Percentiles rank a stretch among this genome's conserved stretches.
Evolutionary conservation across 2,888 invertebrate genomes (phyloP).

Genomic region (Mayetiola destructor): DNA sequence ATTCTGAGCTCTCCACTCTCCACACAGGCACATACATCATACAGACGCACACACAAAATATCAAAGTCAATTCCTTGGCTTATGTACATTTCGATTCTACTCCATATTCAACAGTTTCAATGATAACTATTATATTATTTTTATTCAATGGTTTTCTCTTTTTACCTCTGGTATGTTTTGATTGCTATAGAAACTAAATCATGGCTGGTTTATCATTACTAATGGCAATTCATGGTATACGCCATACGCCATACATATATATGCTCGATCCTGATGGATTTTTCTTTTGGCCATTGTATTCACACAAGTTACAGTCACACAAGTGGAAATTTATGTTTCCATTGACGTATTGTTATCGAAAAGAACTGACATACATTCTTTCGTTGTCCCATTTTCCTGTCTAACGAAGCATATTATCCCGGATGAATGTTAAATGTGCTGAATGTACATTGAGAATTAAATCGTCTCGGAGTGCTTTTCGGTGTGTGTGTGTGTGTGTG

Average conservation of each 20-base stretch:
- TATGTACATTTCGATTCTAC: background rate
- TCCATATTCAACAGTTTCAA: constrained; percentile 3
- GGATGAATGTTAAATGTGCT: background rate
- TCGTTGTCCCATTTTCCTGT: background rate
- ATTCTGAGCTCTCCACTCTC: background rate
- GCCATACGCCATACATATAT: background rate
- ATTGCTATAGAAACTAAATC: too few relatives aligned
- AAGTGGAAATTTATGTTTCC: background rate
- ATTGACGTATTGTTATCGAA: background rate
- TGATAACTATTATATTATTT: too few relatives aligned
- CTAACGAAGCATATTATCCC: background rate
- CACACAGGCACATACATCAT: too few relatives aligned
- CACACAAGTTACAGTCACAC: background rate
- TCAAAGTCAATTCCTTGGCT: background rate
- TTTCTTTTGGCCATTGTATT: background rate
- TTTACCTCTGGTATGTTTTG: background rate
- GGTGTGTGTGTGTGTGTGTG: too few relatives aligned
- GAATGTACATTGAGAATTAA: constrained; percentile 5
- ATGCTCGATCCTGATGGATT: background rate
- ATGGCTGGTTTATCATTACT: too few relatives aligned
- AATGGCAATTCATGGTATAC: too few relatives aligned
- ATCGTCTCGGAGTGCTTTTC: constrained; percentile 9
- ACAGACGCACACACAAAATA: too few relatives aligned
- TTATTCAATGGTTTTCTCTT: background rate
- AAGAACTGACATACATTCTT: background rate